These are phyloP conservation scores for Apostichopus parvimensis DNA, from an alignment of 35 echinoderm and acorn worm species.

Conservation along the genomic window DNA sequence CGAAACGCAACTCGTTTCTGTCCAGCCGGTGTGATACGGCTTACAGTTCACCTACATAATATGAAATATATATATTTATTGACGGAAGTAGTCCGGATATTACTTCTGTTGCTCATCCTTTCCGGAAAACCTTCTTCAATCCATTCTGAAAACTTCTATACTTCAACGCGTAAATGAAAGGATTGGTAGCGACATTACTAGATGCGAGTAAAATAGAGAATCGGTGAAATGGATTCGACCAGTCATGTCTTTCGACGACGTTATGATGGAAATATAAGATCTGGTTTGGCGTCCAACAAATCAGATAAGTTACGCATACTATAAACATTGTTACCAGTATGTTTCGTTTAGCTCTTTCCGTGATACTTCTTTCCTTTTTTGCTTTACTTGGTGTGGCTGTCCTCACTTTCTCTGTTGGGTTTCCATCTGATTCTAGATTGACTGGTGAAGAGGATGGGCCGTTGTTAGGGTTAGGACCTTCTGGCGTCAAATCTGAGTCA, in stretches of 20 bases:
- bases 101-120: too few relatives aligned
- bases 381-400: too few relatives aligned
- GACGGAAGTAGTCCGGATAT: too few relatives aligned
- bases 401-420: background rate
- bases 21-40: too few relatives aligned
- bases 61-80: too few relatives aligned
- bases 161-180: constrained; percentile 33
- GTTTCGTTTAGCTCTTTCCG: background rate
- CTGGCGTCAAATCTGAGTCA: background rate
- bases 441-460: background rate
- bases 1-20: too few relatives aligned
- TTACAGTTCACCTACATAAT: too few relatives aligned
- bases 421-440: background rate
- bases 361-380: background rate
- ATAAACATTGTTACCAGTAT: constrained; percentile 20
- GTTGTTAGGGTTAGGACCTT: background rate
- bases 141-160: constrained; percentile 26
- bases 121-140: background rate
- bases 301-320: constrained; percentile 8
- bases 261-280: constrained; percentile 23
- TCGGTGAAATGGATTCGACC: background rate
- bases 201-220: background rate
- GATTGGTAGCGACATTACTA: constrained; percentile 3
- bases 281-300: constrained; percentile 32
- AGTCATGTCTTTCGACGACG: background rate